Evolutionary conservation across 1,140 invertebrate genomes (phyloP).

Genomic region (Zelostemma sp.): DNA sequence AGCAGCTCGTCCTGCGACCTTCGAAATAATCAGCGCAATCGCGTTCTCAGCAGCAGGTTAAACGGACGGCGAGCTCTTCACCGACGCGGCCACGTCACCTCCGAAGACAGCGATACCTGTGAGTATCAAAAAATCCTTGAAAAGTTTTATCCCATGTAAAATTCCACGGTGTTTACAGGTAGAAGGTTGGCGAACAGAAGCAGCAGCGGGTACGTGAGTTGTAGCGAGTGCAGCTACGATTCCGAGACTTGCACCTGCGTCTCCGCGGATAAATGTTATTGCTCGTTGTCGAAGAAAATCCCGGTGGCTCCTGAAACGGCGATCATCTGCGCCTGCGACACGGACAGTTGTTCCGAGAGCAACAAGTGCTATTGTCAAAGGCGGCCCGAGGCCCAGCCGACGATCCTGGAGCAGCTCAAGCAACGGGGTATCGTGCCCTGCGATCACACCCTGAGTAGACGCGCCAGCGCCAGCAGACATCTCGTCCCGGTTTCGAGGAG

Average conservation of each 20-base stretch:
- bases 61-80: slow-evolving; percentile 53
- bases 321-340: slow-evolving; percentile 80
- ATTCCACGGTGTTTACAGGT: slow-evolving; percentile 52
- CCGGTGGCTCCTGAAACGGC: slow-evolving; percentile 42
- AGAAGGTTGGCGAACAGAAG: slow-evolving; percentile 64
- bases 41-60: slow-evolving; percentile 60
- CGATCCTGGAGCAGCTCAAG: slow-evolving; percentile 70
- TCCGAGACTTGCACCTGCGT: slow-evolving; percentile 83
- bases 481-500: slow-evolving; percentile 69
- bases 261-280: slow-evolving; percentile 83
- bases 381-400: slow-evolving; percentile 57
- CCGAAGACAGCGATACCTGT: slow-evolving; percentile 76
- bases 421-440: slow-evolving; percentile 71
- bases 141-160: too few relatives aligned
- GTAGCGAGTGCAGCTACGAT: slow-evolving; percentile 87
- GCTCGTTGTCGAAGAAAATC: slow-evolving; percentile 70
- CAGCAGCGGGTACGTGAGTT: slow-evolving; percentile 80
- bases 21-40: slow-evolving; percentile 58
- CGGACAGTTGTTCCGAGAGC: slow-evolving; percentile 87
- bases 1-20: slow-evolving; percentile 65
- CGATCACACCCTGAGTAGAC: slow-evolving; percentile 67
- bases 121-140: slow-evolving; percentile 27
- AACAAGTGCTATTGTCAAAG: slow-evolving; percentile 89
- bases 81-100: slow-evolving; percentile 64
- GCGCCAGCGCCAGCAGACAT: slow-evolving; percentile 53